Evolutionary conservation across 2,888 invertebrate genomes (phyloP).

Genomic region (Tachina lurida): DNA sequence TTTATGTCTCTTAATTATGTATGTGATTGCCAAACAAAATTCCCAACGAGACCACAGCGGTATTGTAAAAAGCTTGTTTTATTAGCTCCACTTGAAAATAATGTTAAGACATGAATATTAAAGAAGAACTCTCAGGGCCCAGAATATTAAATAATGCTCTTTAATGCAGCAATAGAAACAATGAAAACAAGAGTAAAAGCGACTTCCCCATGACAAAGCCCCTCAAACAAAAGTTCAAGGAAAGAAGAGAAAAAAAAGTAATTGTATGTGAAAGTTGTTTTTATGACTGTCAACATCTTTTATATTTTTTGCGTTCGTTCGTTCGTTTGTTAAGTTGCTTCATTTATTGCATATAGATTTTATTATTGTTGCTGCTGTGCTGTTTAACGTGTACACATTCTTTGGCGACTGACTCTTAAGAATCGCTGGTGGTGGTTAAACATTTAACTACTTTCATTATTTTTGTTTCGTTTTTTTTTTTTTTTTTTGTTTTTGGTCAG

Average conservation of each 20-base stretch:
- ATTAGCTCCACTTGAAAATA: too few relatives aligned
- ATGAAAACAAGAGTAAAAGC: constrained; percentile 62
- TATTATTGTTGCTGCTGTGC: constrained; percentile 51
- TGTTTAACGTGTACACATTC: constrained; percentile 56
- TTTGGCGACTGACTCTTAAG: constrained; percentile 65
- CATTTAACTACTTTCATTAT: constrained; percentile 72
- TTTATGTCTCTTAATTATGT: too few relatives aligned
- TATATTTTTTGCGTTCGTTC: constrained; percentile 9
- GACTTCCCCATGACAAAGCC: constrained; percentile 19
- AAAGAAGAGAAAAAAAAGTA: constrained; percentile 49
- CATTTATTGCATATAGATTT: constrained; percentile 49
- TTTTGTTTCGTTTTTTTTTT: constrained; percentile 31
- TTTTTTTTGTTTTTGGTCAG: constrained; percentile 18
- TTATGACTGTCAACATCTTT: constrained; percentile 67
- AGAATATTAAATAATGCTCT: constrained; percentile 46
- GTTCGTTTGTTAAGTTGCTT: constrained; percentile 24
- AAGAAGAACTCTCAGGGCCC: neutral
- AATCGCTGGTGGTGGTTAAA: constrained; percentile 66
- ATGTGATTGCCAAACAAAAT: too few relatives aligned
- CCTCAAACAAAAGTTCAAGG: constrained; percentile 17
- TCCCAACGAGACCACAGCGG: too few relatives aligned
- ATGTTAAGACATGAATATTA: too few relatives aligned
- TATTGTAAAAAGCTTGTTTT: too few relatives aligned
- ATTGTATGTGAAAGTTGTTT: constrained; percentile 72
- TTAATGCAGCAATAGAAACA: neutral